phyloP scores from a whole-genome alignment of 2,888 invertebrate species.

The Cepaea hortensis region DNA sequence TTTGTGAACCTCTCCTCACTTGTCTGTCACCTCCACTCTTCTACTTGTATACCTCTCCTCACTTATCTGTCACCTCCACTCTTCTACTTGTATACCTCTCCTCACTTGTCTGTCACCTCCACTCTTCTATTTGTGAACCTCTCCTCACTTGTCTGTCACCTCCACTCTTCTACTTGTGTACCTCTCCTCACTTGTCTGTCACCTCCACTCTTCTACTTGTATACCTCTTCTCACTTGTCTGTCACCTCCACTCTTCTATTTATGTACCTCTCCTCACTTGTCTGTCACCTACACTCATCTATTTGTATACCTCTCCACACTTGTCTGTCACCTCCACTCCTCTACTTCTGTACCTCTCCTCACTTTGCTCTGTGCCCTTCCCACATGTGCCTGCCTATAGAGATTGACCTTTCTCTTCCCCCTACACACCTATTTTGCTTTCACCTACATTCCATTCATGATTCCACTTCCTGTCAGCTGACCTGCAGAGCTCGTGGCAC shows the following conservation, averaged over 20 bases:
- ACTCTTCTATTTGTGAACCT: neutral
- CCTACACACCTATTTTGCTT: too few relatives aligned
- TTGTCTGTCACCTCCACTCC: neutral
- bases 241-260: neutral
- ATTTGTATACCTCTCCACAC: neutral
- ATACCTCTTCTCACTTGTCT: neutral
- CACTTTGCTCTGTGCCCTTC: neutral
- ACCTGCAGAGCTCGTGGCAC: too few relatives aligned
- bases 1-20: neutral
- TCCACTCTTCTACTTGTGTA: neutral
- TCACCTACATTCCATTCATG: too few relatives aligned
- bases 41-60: neutral
- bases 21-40: neutral
- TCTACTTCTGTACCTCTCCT: neutral
- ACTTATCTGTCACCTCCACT: neutral
- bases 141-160: too few relatives aligned
- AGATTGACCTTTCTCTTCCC: too few relatives aligned
- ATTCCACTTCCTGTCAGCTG: too few relatives aligned
- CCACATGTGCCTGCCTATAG: neutral
- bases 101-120: neutral
- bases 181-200: neutral
- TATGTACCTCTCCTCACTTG: neutral
- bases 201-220: neutral
- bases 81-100: neutral
- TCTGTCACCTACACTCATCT: neutral